Evolutionary conservation across 1,140 invertebrate genomes (phyloP).

Genomic region (Asbolus verrucosus): DNA sequence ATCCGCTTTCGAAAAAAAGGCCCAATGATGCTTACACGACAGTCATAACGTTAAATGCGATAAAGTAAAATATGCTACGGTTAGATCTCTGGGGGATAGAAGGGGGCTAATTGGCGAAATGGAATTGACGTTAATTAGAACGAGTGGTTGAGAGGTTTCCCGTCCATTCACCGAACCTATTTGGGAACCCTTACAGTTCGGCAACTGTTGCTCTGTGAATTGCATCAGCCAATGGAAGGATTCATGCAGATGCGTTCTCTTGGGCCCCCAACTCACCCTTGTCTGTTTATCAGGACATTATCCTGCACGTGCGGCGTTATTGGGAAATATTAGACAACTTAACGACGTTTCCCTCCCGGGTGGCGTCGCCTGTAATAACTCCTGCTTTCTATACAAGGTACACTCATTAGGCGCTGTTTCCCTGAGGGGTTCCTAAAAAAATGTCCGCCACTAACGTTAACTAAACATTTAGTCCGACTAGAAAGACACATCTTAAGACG

Average conservation of each 20-base stretch:
- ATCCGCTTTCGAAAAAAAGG: too few species aligned
- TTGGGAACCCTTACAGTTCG: slow-evolving; percentile 11
- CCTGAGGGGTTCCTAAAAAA: too few species aligned
- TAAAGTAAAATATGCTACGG: neutral
- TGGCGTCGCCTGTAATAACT: too few species aligned
- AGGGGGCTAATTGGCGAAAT: slow-evolving; percentile 37
- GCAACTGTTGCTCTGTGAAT: slow-evolving; percentile 21
- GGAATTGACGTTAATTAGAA: slow-evolving; percentile 45
- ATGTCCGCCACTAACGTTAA: too few species aligned
- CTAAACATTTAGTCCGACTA: too few species aligned
- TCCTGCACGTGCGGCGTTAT: neutral
- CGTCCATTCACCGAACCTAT: slow-evolving; percentile 21
- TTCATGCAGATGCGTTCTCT: slow-evolving; percentile 7
- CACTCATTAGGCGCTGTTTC: too few species aligned
- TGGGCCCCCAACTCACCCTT: neutral
- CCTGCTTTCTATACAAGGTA: too few species aligned
- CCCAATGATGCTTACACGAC: neutral
- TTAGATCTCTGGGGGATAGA: slow-evolving; percentile 13
- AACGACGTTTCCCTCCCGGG: neutral
- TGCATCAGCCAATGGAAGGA: slow-evolving; percentile 12
- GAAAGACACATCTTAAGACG: too few species aligned
- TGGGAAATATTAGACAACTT: slow-evolving; percentile 9
- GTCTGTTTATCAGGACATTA: slow-evolving; percentile 8
- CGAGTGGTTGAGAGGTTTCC: slow-evolving; percentile 30
- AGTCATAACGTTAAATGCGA: slow-evolving; percentile 3